These are phyloP conservation scores for Melieria crassipennis DNA, from an alignment of 2,888 invertebrate genomes.

Conservation along the genomic window DNA sequence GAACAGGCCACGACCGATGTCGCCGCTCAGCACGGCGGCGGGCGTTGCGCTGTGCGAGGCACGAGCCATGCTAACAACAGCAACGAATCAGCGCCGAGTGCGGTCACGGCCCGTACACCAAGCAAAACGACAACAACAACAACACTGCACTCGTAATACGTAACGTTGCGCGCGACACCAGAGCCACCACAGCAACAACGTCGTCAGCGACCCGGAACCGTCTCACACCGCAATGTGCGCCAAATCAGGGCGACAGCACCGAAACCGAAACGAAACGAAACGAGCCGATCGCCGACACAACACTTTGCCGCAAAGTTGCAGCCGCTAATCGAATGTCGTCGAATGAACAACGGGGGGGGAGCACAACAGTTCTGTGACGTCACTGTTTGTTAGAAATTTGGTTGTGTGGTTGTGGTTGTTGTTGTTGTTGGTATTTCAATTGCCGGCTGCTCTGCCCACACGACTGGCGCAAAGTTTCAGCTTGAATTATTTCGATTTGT, in stretches of 20 bases:
- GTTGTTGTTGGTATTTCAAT: not conserved
- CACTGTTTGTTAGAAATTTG: not conserved
- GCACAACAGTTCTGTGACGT: not conserved
- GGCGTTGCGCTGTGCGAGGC: slow-evolving; percentile 22
- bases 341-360: not conserved
- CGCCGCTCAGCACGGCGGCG: slow-evolving; percentile 29
- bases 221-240: too few relatives aligned
- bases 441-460: not conserved
- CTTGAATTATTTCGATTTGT: too few relatives aligned
- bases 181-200: not conserved
- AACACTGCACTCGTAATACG: not conserved
- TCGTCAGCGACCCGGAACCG: too few relatives aligned
- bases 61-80: slow-evolving; percentile 45
- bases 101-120: not conserved
- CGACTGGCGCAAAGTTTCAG: too few relatives aligned
- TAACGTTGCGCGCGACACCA: not conserved
- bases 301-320: too few relatives aligned
- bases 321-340: too few relatives aligned
- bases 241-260: too few relatives aligned
- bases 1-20: slow-evolving; percentile 44
- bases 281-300: too few relatives aligned
- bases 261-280: too few relatives aligned
- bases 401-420: not conserved
- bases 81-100: not conserved
- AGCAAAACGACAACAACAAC: not conserved